Base-by-base conservation (phyloP, 2,113 vertebrate species). In the Myiozetetes cayanensis region DNA sequence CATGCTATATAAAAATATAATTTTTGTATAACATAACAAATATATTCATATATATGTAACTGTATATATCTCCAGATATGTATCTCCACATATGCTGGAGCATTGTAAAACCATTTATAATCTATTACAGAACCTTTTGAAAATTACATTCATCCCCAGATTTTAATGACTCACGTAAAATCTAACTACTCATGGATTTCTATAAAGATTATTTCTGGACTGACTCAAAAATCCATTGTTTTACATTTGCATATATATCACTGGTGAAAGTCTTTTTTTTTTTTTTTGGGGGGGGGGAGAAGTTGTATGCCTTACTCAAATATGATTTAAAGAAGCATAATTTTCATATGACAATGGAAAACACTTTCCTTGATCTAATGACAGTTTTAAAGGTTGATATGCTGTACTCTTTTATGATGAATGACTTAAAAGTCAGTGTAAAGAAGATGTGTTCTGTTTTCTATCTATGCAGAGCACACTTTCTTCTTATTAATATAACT, bases 61-160 rank as follows among this genome's bases (percentile, higher is more conserved):
- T 58, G 41, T 75, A 96, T 96, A 86, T 80, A 71, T 84, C 83
- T 95, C 53, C 55, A 93, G 96, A 95, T 96, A 94, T 1, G 0
- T 37, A 95, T 96, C 93, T 94, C 59, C 55, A 63, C 85, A 93
- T 65, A 93, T 37, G 59, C 43, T 77, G 56, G 28, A 75, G 46
- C 24, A 74, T 39, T 94, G 49, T 35, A 92, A 92, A 93, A 23
- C 47, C 39, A 75, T 78, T 96, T 89, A 74, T 93, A 95, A 93
- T 96, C 61, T 78, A 68, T 78, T 90, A 67, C 85, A 96, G 94
- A 94, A 73, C 79, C 43, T 61, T 59, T 53, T 81, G 76, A 72
- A 94, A 89, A 75, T 59, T 78, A 14, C 37, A 65, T 94, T 88
- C 58, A 75, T 75, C 30, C 78, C n/a, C 68, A 77, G 58, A 87